Base-by-base conservation (phyloP, 2,113 vertebrate genomes). In the Paralichthys olivaceus region DNA sequence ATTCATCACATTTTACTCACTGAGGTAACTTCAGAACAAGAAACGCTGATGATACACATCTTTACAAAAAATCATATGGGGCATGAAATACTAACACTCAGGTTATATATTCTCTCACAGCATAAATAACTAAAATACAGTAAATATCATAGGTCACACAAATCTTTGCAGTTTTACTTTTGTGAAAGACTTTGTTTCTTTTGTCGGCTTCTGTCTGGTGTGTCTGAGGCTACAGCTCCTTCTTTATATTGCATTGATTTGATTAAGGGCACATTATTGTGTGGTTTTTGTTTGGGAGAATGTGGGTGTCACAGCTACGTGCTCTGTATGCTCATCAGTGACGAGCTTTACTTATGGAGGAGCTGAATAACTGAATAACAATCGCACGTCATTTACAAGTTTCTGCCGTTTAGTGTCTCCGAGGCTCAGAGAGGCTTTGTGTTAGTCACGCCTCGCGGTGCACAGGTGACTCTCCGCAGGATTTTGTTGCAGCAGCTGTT, bases 311-410 rank as follows among this genome's bases (percentile, higher is more conserved):
- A 45, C 55, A 51, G 26, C 43, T 64, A 20, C 40, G 49, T 1
- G 25, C 47, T 63, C 51, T 68, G 51, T 23, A 22, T 15, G n/a
- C 43, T 70, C 40, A 13, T 73, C 67, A 76, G 23, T 69, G 68
- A 72, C 40, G 13, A 62, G 66, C 37, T 19, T 79, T 40, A 60
- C 62, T 19, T 47, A 54, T 40, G 65, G 51, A 78, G 53, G 59
- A 69, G 23, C 32, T 22, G 66, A 79, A 75, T 64, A 65, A 32
- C 65, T 63, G 72, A 74, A 68, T 68, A 83, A 77, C 56, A 82
- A 70, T 15, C 17, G 17, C 6, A 17, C 45, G 26, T 64, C 23
- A 80, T 87, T 85, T 64, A 66, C 32, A 65, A 7, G 37, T 28
- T 54, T 54, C 6, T 29, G 20, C 51, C 15, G 57, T 53, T 57